phyloP scores from a whole-genome alignment of 1,140 invertebrate species.

The Scaptomyza pallida region DNA sequence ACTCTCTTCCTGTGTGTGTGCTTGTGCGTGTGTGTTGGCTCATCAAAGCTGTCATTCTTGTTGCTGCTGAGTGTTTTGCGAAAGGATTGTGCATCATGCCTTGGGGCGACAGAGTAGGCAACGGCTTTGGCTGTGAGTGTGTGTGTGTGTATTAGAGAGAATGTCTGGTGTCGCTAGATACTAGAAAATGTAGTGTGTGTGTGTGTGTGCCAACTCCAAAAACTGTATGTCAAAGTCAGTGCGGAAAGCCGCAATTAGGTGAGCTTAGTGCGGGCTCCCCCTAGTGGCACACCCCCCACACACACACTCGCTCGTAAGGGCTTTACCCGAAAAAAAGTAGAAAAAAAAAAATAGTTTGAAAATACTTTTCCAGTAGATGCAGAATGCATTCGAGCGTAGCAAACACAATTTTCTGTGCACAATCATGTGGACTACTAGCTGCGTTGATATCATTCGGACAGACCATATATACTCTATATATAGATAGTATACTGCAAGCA shows the following conservation, averaged over 20 bases:
- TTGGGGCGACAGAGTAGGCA: constrained; percentile 1
- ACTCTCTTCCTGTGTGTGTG: too few relatives aligned
- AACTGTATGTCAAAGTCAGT: constrained; percentile 61
- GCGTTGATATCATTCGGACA: constrained; percentile 1
- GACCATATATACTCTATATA: not conserved
- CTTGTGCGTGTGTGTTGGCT: not conserved
- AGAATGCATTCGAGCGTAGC: not conserved
- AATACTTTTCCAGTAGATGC: constrained; percentile 8
- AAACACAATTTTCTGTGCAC: constrained; percentile 24
- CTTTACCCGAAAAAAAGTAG: too few relatives aligned
- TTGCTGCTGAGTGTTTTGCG: constrained; percentile 27
- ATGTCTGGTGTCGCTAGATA: constrained; percentile 11
- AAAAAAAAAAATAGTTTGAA: constrained; percentile 1
- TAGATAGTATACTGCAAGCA: too few relatives aligned
- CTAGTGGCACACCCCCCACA: not conserved
- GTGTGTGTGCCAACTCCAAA: constrained; percentile 20
- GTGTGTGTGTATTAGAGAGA: constrained; percentile 10
- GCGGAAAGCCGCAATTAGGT: constrained; percentile 64
- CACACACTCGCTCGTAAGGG: not conserved
- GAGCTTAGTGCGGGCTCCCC: constrained; percentile 9
- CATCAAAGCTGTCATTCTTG: constrained; percentile 36
- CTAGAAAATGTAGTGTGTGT: not conserved
- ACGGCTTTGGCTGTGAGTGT: not conserved
- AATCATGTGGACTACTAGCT: constrained; percentile 2
- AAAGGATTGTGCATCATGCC: constrained; percentile 21